Evolutionary conservation across 2,888 invertebrate genomes (phyloP), one percentile per base, ranked within the genome.

Genomic region (Cyclophora punctaria): DNA sequence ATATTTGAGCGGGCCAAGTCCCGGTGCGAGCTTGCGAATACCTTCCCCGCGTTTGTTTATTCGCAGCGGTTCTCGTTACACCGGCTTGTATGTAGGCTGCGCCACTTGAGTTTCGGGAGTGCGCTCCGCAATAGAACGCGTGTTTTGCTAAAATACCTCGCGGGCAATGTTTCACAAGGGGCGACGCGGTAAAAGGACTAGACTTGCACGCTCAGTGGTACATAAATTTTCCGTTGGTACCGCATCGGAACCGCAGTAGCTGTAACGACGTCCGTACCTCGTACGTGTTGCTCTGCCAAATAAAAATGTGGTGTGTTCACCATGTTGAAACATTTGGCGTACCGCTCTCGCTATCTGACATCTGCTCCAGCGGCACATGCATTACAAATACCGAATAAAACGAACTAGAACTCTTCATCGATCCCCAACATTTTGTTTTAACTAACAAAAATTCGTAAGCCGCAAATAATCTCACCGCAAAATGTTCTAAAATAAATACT

Each of bases 201-300:
- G 76, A 77, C 75, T 79, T 81, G 82, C 80, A 79, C 77, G 77
- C 78, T 79, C 78, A 73, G 77, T 79, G 79, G 80, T 81, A 81
- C 78, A 86, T 86, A 86, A 83, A 86, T 86, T 85, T 82, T 78
- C 75, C 70, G 80, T 62, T 64, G 71, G 75, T 83, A 78, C 84
- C 86, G 85, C 86, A 85, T 79, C 75, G 83, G 73, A 78, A 78
- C 84, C 83, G 84, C 85, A 86, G 81, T 82, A 79, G 77, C 73
- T 70, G 69, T 67, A 72, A 71, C 75, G 73, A 76, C 70, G 73
- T 69, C 71, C 71, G 71, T 71, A 67, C 69, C 68, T 67, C 73
- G 75, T 75, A 79, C 79, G 75, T 80, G 82, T 80, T 80, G 73
- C 73, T 68, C 69, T 78, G 76, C 75, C 76, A 78, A 80, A 80